These are phyloP conservation scores for Polylopha cassiicola DNA, from an alignment of 2,888 invertebrate genomes.

Conservation along the genomic window DNA sequence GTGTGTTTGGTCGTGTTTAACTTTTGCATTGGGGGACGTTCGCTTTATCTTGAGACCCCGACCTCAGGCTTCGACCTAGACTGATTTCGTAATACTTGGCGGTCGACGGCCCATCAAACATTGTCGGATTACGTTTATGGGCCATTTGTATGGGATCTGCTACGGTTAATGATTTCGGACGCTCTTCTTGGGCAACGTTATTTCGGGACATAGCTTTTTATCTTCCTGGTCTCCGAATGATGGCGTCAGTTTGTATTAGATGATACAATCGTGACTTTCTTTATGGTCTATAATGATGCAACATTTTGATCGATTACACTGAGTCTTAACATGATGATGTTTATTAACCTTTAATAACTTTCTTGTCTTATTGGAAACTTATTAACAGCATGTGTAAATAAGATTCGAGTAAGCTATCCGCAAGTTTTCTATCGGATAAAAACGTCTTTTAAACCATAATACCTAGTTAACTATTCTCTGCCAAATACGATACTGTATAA, in stretches of 20 bases:
- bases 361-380: no score
- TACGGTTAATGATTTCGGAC: conserved; percentile 64
- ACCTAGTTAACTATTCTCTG: no score
- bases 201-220: conserved; percentile 51
- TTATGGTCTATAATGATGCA: conserved; percentile 26
- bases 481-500: no score
- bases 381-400: no score
- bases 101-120: conserved; percentile 54
- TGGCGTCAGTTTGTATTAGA: conserved; percentile 27
- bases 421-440: no score
- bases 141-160: conserved; percentile 68
- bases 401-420: no score
- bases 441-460: no score
- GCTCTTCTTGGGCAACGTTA: conserved; percentile 50
- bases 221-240: conserved; percentile 27
- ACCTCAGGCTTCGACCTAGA: conserved; percentile 23
- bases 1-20: conserved; percentile 13
- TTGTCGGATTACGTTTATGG: conserved; percentile 68
- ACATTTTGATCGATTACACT: conserved; percentile 1
- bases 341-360: no score
- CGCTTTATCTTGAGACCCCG: conserved; percentile 2
- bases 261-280: conserved; percentile 25
- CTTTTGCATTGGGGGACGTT: conserved; percentile 10
- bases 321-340: no score
- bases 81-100: conserved; percentile 48